Evolutionary conservation across 2,797 vertebrate species (phyloP).

Genomic region (Lophotriccus pileatus): DNA sequence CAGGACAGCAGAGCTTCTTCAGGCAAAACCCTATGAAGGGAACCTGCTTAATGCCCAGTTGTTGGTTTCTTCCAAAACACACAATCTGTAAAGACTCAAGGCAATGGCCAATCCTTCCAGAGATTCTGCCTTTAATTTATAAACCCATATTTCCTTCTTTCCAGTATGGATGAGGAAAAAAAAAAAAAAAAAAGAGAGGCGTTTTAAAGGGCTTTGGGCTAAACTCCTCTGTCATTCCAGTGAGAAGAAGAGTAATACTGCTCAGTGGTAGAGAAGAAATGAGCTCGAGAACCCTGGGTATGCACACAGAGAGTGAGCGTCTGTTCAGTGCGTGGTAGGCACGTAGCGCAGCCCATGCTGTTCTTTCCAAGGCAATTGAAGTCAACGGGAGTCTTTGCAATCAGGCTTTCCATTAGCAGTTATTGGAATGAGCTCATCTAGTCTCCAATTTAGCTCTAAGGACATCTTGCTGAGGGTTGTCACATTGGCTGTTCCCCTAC

Average conservation of each 20-base stretch:
- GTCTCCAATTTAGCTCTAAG: slow-evolving; percentile 33
- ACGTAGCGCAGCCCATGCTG: not conserved
- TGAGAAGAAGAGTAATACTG: not conserved
- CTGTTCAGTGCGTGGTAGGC: not conserved
- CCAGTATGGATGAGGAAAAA: not conserved
- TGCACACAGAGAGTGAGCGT: not conserved
- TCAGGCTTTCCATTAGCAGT: slow-evolving; percentile 42
- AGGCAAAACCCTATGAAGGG: not conserved
- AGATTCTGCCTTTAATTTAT: not conserved
- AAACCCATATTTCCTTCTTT: not conserved
- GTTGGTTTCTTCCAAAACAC: not conserved
- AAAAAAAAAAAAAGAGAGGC: not conserved
- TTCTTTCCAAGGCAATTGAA: slow-evolving; percentile 14
- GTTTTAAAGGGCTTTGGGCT: not conserved
- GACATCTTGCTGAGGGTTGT: slow-evolving; percentile 14
- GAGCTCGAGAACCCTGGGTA: fast-evolving
- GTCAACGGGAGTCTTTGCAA: slow-evolving; percentile 14
- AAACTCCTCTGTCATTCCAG: not conserved
- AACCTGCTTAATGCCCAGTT: not conserved
- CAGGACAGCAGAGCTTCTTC: not conserved
- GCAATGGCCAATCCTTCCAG: not conserved
- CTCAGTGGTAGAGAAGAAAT: not conserved
- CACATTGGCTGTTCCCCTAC: not conserved
- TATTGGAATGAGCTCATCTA: slow-evolving; percentile 54
- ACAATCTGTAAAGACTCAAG: not conserved